Evolutionary conservation across 2,113 vertebrate genomes (phyloP), one percentile per base, ranked within the genome.

Genomic region (Barnardius zonarius): DNA sequence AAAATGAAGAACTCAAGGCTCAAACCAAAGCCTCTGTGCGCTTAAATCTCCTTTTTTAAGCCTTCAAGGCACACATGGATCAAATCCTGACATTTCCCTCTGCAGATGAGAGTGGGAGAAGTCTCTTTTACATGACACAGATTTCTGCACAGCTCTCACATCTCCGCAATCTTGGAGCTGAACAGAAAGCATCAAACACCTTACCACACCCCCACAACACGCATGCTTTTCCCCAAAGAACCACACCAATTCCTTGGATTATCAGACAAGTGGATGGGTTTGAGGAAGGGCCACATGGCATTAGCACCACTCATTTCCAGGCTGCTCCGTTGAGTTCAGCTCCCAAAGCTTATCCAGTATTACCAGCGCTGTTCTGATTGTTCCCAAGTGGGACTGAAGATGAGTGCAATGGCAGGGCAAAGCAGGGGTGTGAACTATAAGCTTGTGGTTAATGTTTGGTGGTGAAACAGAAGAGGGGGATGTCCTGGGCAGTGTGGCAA

Each of bases 101-200:
- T 72, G 31, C 64, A 77, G 80, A 83, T 3, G 88, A n/a, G 83
- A 96, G 91, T 93, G 83, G 95, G 92, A 94, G 86, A 96, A 94
- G 43, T 30, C 63, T 79, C 61, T 89, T 76, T 41, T 41, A 18
- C 17, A 78, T 37, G 85, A 79, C 93, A 93, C 57, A 90, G 59
- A 85, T 77, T 86, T 93, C 75, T 85, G 67, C 90, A 93, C 11
- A 68, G 44, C 57, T 91, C 89, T 85, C 73, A 39, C 62, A 85
- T 82, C 82, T 73, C 79, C 63, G 73, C 63, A 80, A 66, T 69
- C 82, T 31, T 46, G 12, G 48, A 82, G 62, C 48, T 93, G 43
- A 83, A 67, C 43, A 86, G 70, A 87, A 82, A 88, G 44, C 75
- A 76, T 17, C 70, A 80, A 92, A 66, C 85, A 95, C 88, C 95